These are phyloP conservation scores for Osmerus eperlanus DNA, from an alignment of 2,113 vertebrate genomes.

Conservation along the genomic window DNA sequence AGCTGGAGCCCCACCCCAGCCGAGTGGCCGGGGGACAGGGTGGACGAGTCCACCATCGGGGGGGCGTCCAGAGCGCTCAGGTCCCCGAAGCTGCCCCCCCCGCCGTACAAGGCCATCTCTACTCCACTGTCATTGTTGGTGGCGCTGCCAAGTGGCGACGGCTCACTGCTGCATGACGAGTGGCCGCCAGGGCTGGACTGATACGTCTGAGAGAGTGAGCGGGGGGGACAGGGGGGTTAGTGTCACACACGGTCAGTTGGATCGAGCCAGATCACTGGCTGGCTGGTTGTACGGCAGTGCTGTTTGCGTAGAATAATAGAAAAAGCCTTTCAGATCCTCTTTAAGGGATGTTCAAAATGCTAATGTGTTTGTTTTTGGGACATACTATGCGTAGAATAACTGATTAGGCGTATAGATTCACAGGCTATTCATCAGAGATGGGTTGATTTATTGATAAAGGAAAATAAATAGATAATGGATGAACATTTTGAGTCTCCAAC, in stretches of 20 bases:
- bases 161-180: conserved; percentile 98
- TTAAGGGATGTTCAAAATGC: not conserved
- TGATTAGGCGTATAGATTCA: conserved; percentile 32
- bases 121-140: conserved; percentile 97
- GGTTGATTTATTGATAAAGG: conserved; percentile 53
- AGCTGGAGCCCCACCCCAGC: conserved; percentile 84
- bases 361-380: not conserved
- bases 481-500: conserved; percentile 37
- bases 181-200: conserved; percentile 97
- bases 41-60: conserved; percentile 85
- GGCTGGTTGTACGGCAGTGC: too few species aligned
- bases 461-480: conserved; percentile 56
- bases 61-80: conserved; percentile 83
- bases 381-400: conserved; percentile 16
- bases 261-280: too few species aligned
- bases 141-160: conserved; percentile 91
- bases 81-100: conserved; percentile 95
- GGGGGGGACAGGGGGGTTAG: conserved; percentile 15
- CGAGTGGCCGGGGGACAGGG: conserved; percentile 78
- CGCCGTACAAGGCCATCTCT: conserved; percentile 93
- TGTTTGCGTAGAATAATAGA: too few species aligned
- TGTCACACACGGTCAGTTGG: too few species aligned
- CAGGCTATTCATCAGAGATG: conserved; percentile 37
- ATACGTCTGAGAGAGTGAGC: conserved; percentile 78
- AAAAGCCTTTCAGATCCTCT: not conserved